Evolutionary conservation across 92 coral and sea anemone species (phyloP).

Genomic region (Porites evermanni): DNA sequence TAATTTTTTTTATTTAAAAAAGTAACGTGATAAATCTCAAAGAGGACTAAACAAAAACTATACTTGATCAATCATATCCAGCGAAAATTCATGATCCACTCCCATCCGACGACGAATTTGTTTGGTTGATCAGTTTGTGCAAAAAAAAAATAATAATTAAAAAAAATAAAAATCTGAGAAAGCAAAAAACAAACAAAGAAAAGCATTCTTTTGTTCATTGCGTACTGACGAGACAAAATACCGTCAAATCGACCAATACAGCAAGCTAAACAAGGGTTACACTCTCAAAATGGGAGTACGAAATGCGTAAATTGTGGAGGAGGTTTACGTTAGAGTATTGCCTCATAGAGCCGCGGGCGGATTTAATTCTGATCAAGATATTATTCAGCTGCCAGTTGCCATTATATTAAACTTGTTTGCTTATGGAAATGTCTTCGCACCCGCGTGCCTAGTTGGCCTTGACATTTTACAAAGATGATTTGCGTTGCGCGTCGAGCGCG

Average conservation of each 20-base stretch:
- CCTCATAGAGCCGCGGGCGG: neutral
- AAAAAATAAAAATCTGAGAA: neutral
- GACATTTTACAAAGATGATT: conserved; percentile 1
- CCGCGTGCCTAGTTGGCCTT: conserved; percentile 27
- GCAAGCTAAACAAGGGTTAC: neutral
- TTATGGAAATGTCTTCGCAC: neutral
- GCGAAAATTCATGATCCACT: no score
- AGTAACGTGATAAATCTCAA: neutral
- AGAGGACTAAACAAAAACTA: no score
- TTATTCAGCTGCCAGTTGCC: conserved; percentile 1
- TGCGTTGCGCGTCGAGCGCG: conserved; percentile 4
- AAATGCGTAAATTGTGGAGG: neutral
- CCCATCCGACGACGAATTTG: no score
- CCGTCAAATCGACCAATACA: neutral
- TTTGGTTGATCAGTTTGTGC: no score
- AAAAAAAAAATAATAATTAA: no score
- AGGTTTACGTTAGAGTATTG: neutral
- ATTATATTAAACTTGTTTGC: neutral
- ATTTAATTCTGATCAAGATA: neutral
- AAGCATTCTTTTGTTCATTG: neutral
- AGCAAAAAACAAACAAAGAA: neutral
- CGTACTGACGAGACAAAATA: no score
- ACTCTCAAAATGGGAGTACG: no score
- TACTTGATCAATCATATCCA: no score
- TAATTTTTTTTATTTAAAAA: neutral